Conservation (phyloP, 2,888 invertebrate species). For the Callimorpha dominula region DNA sequence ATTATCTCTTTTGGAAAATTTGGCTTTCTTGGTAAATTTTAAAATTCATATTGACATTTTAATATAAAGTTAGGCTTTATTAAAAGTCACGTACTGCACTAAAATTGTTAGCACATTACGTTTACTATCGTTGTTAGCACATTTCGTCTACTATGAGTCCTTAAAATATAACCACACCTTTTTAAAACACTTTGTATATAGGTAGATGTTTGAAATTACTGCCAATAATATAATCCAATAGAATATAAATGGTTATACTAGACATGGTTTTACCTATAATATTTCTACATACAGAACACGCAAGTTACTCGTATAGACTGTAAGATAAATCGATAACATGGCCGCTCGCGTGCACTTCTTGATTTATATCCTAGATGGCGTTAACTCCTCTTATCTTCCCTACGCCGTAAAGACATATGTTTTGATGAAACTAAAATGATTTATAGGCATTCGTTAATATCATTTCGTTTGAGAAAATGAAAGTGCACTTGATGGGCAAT, state of each 20-base stretch:
- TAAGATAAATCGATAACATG: slow-evolving; percentile 33
- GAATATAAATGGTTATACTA: slow-evolving; percentile 4
- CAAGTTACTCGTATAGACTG: slow-evolving; percentile 16
- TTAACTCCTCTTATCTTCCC: slow-evolving; percentile 35
- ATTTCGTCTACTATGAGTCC: too few species aligned
- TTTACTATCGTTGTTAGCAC: too few species aligned
- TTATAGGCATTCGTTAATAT: slow-evolving; percentile 25
- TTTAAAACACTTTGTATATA: too few species aligned
- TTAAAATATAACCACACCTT: too few species aligned
- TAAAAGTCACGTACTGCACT: too few species aligned
- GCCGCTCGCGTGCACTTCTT: slow-evolving; percentile 41
- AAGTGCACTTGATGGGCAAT: slow-evolving; percentile 8
- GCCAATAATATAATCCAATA: slow-evolving; percentile 1
- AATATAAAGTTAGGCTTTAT: too few species aligned
- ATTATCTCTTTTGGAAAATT: too few species aligned
- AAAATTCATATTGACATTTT: too few species aligned
- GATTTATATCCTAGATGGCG: slow-evolving; percentile 50
- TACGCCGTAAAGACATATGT: slow-evolving; percentile 41
- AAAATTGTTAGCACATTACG: too few species aligned
- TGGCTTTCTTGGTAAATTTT: too few species aligned
- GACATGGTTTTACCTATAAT: not conserved
- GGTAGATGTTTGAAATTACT: too few species aligned
- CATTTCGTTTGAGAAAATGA: slow-evolving; percentile 16
- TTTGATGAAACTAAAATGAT: slow-evolving; percentile 34
- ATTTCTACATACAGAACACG: slow-evolving; percentile 12